Evolutionary conservation across 2,797 vertebrate species (phyloP).

Genomic region (Arremon brunneinucha): DNA sequence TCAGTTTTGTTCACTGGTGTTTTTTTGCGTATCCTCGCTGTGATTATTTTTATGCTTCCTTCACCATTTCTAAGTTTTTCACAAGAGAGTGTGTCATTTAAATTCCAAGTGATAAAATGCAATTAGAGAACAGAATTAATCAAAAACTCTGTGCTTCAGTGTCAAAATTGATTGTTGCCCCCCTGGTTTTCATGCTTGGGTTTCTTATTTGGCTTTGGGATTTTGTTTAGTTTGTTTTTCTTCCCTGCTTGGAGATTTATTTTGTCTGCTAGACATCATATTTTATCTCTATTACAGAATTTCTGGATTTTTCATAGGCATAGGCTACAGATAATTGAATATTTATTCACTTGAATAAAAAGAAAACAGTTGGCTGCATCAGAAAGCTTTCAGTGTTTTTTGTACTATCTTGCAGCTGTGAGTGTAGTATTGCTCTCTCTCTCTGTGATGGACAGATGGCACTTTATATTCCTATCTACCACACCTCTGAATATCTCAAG

Average conservation of each 20-base stretch:
- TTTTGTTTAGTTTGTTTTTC: not conserved
- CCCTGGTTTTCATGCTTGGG: fast-evolving
- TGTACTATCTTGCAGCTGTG: not conserved
- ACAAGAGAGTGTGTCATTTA: not conserved
- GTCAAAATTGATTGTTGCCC: not conserved
- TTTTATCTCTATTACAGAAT: not conserved
- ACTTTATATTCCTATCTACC: not conserved
- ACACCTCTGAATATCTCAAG: not conserved
- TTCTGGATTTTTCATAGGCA: not conserved
- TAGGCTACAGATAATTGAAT: not conserved
- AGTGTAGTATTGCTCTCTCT: not conserved
- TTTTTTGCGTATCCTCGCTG: fast-evolving
- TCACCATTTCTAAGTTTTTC: not conserved
- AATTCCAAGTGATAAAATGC: not conserved
- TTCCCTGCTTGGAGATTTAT: not conserved
- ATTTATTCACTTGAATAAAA: not conserved
- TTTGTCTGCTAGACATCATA: not conserved
- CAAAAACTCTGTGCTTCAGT: not conserved
- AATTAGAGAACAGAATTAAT: not conserved
- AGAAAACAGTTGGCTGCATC: not conserved
- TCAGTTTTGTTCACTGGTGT: not conserved
- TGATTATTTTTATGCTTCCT: not conserved
- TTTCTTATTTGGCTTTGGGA: not conserved
- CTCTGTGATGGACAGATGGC: not conserved
- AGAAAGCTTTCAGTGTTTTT: not conserved